Evolutionary conservation across 2,113 vertebrate species (phyloP), one percentile per base, ranked within the genome.

Genomic region (Nipponia nippon): DNA sequence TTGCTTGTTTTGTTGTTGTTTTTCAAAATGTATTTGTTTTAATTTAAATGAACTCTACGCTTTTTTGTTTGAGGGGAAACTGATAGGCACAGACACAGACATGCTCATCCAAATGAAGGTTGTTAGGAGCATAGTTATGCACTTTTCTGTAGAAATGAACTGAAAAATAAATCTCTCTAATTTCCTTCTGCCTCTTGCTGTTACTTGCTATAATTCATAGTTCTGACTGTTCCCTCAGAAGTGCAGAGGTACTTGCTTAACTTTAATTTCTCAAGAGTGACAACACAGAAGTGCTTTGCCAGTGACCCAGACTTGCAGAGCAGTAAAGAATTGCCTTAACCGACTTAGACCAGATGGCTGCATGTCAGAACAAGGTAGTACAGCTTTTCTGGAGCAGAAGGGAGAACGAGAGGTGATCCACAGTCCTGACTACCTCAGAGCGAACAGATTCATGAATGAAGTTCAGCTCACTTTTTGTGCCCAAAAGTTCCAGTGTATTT

Each of bases 21-120:
- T 71, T 81, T 34, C 67, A 42, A 40, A 38, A 65, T 5, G 6
- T 9, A 5, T 70, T 65, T 93, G 12, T 15, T 82, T n/a, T 40
- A 7, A 42, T 63, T 67, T 75, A 36, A 56, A 26, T 11, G 17
- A 83, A 34, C 11, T 44, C 29, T 3, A 25, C 44, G 23, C 13
- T n/a, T 58, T 66, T 49, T 49, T 30, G 6, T 44, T 71, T 30
- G 49, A 63, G 61, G 19, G 52, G 44, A n/a, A 65, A 23, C 16
- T 19, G 36, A 32, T 19, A 16, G 40, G 53, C 67, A 61, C 2
- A 5, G 38, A 26, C 30, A n/a, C 11, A 23, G 32, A n/a, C 10
- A 11, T 0, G 0, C 9, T 38, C 36, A 19, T 10, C 36, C 32
- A 11, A 49, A 52, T 2, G 32, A 53, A 62, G 36, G 34, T 1